These are phyloP conservation scores for Tapirus terrestris DNA, from an alignment of 2,113 vertebrate species.

Conservation along the genomic window DNA sequence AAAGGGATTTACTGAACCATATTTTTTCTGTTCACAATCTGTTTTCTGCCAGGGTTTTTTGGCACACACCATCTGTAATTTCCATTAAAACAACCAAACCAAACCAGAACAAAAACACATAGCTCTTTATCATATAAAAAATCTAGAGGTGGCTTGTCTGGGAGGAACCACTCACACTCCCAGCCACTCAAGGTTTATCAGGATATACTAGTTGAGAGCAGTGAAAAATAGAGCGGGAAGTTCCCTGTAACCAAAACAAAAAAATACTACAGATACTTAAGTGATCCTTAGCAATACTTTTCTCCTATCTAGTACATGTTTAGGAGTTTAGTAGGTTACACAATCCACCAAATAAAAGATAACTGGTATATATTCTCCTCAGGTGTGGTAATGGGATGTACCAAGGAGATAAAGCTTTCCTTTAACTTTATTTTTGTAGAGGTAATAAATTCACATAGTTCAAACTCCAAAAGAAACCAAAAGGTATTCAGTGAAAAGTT, in stretches of 20 bases:
- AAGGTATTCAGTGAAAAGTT: neutral
- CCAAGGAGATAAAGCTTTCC: neutral
- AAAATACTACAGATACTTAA: slow-evolving; percentile 21
- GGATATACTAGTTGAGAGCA: slow-evolving; percentile 46
- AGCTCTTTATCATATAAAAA: slow-evolving; percentile 23
- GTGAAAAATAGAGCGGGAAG: slow-evolving; percentile 60
- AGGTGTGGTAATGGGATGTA: neutral
- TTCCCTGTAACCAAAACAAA: slow-evolving; percentile 76
- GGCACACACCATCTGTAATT: slow-evolving; percentile 35
- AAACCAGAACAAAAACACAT: slow-evolving; percentile 55
- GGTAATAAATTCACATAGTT: slow-evolving; percentile 42
- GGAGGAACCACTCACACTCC: slow-evolving; percentile 60
- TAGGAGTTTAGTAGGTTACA: neutral
- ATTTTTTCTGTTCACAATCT: slow-evolving; percentile 14
- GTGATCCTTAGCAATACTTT: neutral
- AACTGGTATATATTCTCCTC: neutral
- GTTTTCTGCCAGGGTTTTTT: slow-evolving; percentile 55
- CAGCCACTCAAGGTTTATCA: slow-evolving; percentile 57
- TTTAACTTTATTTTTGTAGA: slow-evolving; percentile 36
- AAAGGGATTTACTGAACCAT: slow-evolving; percentile 16
- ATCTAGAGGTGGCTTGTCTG: slow-evolving; percentile 28
- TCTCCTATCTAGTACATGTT: neutral
- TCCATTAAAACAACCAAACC: slow-evolving; percentile 54
- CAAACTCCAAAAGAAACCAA: slow-evolving; percentile 38
- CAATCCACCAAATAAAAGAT: slow-evolving; percentile 41